These are phyloP conservation scores for Phylloscopus collybita DNA, from an alignment of 2,797 vertebrate species.

Conservation along the genomic window DNA sequence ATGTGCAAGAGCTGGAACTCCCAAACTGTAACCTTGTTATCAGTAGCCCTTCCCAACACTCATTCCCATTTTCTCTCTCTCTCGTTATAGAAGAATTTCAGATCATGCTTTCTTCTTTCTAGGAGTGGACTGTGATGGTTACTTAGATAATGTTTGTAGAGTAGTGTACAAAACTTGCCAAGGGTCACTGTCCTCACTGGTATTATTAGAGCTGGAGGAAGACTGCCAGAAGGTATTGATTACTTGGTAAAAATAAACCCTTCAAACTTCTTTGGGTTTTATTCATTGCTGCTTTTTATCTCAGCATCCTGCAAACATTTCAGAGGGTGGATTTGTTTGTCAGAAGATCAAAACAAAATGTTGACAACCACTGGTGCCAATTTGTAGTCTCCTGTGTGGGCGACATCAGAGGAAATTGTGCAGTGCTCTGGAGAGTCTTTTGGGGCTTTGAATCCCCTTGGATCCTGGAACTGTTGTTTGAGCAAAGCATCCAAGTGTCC, in stretches of 20 bases:
- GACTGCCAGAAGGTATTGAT: slow-evolving; percentile 47
- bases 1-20: background rate
- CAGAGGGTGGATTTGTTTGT: slow-evolving; percentile 63
- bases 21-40: background rate
- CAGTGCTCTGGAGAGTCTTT: background rate
- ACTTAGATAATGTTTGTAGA: slow-evolving; percentile 12
- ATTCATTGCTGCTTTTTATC: slow-evolving; percentile 19
- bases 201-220: slow-evolving; percentile 31
- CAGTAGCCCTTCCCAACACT: background rate
- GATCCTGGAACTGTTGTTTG: background rate
- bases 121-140: background rate
- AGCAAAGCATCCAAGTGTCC: background rate
- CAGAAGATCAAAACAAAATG: slow-evolving; percentile 47
- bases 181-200: background rate
- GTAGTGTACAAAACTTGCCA: background rate
- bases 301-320: slow-evolving; percentile 17
- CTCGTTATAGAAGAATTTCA: background rate
- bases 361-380: slow-evolving; percentile 36
- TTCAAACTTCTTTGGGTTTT: slow-evolving; percentile 10
- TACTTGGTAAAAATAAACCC: slow-evolving; percentile 53
- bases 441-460: background rate
- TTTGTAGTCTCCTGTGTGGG: slow-evolving; percentile 26
- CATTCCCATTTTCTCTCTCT: background rate
- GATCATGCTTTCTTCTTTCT: background rate
- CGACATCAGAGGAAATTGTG: background rate